Evolutionary conservation across 2,113 vertebrate genomes (phyloP).

Genomic region (Noctilio leporinus): DNA sequence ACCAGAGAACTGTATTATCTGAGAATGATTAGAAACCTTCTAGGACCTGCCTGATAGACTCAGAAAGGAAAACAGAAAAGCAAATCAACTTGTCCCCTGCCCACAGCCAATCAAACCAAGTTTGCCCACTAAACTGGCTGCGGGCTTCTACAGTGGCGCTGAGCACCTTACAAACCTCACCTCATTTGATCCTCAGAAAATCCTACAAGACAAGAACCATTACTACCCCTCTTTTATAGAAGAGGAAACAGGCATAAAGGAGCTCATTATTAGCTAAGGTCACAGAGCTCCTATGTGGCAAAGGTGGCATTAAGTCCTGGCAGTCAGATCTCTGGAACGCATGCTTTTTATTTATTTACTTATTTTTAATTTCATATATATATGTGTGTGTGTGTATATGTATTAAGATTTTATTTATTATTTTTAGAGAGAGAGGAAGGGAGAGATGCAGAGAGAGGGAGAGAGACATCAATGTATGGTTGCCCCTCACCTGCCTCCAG

Average conservation of each 20-base stretch:
- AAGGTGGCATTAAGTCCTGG: background rate
- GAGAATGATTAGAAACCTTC: background rate
- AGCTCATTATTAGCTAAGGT: background rate
- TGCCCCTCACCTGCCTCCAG: too few species aligned
- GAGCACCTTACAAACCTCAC: background rate
- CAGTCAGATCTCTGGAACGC: background rate
- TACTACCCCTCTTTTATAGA: background rate
- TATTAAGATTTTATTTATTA: too few species aligned
- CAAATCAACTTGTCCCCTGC: background rate
- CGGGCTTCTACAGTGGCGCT: background rate
- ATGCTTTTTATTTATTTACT: too few species aligned
- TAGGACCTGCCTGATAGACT: background rate
- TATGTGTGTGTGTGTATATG: too few species aligned
- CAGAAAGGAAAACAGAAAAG: background rate
- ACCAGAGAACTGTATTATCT: conserved; percentile 3
- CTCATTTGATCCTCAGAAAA: background rate
- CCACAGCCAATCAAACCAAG: background rate
- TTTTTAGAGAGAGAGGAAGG: too few species aligned
- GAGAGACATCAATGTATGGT: too few species aligned
- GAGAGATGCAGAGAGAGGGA: too few species aligned
- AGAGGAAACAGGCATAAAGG: background rate
- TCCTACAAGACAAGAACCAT: background rate
- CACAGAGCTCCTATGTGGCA: background rate
- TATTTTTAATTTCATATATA: too few species aligned
- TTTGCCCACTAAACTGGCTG: background rate